Percentiles rank a stretch among this genome's conserved stretches.
These are phyloP conservation scores for Salmo trutta DNA, from an alignment of 2,797 vertebrate genomes.

Conservation along the genomic window DNA sequence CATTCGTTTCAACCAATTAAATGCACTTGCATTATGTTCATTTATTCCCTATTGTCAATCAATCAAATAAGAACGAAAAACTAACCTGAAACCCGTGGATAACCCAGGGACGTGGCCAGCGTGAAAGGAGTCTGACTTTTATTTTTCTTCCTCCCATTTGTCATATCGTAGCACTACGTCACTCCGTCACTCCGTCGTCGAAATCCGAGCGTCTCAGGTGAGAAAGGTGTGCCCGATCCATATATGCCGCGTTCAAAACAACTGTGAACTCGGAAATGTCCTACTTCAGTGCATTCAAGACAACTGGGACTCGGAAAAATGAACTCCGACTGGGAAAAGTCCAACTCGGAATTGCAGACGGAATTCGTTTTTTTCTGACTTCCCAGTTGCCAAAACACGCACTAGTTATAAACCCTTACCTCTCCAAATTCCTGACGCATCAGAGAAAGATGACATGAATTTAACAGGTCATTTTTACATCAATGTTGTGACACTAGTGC, in stretches of 20 bases:
- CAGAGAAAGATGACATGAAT: too few relatives aligned
- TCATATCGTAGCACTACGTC: neutral
- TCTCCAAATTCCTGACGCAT: too few relatives aligned
- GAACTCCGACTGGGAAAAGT: too few relatives aligned
- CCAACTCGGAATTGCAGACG: too few relatives aligned
- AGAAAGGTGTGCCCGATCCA: neutral
- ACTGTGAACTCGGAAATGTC: neutral
- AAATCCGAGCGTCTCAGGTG: neutral
- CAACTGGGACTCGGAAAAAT: neutral
- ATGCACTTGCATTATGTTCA: neutral
- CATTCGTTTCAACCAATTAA: neutral
- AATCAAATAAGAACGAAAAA: neutral
- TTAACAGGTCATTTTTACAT: too few relatives aligned
- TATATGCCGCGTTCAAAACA: too few relatives aligned
- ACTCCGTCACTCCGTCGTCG: constrained; percentile 13
- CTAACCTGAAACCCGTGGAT: constrained; percentile 6
- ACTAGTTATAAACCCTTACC: too few relatives aligned
- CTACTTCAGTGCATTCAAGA: neutral
- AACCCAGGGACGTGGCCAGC: neutral
- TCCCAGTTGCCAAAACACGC: too few relatives aligned
- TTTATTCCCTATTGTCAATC: neutral
- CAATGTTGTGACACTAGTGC: too few relatives aligned
- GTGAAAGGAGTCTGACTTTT: neutral
- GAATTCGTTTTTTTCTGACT: too few relatives aligned
- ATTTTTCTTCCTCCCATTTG: neutral